phyloP scores from a whole-genome alignment of 2,113 vertebrate genomes.

The Lontra canadensis region DNA sequence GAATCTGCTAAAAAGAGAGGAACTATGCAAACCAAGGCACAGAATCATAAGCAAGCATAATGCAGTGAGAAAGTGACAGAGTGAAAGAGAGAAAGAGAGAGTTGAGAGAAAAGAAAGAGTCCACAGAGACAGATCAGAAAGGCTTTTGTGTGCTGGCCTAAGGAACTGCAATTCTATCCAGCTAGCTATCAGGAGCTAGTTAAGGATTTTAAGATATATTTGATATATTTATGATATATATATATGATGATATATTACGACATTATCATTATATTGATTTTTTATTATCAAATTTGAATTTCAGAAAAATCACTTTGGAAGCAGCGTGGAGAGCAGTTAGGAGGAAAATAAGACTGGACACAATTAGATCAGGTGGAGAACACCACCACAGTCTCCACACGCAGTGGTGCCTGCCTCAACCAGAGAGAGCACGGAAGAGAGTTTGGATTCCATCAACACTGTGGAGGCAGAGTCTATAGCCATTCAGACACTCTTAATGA shows the following conservation, averaged over 20 bases:
- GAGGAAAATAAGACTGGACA: not conserved
- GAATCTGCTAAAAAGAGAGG: not conserved
- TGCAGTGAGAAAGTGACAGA: not conserved
- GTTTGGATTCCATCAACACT: not conserved
- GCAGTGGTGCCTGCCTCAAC: not conserved
- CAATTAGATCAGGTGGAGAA: not conserved
- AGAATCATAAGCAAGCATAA: not conserved
- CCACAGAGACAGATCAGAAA: not conserved
- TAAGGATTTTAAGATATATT: not conserved
- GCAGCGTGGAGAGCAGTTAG: not conserved
- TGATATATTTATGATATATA: no score
- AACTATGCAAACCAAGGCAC: not conserved
- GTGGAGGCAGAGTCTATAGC: not conserved
- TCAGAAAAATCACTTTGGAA: not conserved
- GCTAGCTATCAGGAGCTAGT: not conserved
- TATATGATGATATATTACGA: no score
- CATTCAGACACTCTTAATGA: not conserved
- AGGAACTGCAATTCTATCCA: not conserved
- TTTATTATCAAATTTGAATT: not conserved
- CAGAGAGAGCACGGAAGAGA: not conserved
- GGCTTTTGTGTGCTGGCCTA: not conserved
- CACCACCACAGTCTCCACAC: rapidly evolving
- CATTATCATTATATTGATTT: no score
- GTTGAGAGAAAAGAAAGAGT: not conserved
- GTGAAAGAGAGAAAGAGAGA: not conserved